Percentiles rank a stretch among this genome's conserved stretches.
Conservation (phyloP, 2,888 invertebrate genomes). For the Steinernema hermaphroditum region DNA sequence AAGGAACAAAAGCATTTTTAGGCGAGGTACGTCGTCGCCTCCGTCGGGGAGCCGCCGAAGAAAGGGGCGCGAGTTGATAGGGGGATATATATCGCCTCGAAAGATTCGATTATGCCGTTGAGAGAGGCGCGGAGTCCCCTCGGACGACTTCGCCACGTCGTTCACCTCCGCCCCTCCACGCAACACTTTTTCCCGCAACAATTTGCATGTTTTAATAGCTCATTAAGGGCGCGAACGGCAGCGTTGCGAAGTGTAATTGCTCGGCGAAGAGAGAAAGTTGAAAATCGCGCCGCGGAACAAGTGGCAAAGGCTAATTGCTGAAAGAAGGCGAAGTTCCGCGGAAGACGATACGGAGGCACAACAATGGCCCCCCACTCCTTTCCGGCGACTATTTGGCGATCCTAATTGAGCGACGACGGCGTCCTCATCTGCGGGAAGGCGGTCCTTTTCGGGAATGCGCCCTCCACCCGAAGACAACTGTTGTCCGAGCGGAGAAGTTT, state of each 20-base stretch:
- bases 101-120: constrained; percentile 27
- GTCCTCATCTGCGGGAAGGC: constrained; percentile 28
- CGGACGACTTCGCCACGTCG: constrained; percentile 8
- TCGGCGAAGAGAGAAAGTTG: not conserved
- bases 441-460: constrained; percentile 16
- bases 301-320: constrained; percentile 23
- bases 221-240: constrained; percentile 16
- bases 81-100: constrained; percentile 30
- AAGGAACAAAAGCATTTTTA: not conserved
- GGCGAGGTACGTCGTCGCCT: not conserved
- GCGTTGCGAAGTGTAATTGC: not conserved
- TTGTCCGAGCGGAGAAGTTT: constrained; percentile 23
- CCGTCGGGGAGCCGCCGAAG: not conserved
- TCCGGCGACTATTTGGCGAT: constrained; percentile 23
- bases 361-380: constrained; percentile 15
- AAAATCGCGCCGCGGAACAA: constrained; percentile 4
- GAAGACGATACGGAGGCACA: not conserved
- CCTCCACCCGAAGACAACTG: constrained; percentile 6
- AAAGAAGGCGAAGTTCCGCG: not conserved
- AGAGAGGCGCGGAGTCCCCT: constrained; percentile 1
- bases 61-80: not conserved
- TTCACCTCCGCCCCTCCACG: constrained; percentile 15
- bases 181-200: constrained; percentile 27
- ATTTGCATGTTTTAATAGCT: constrained; percentile 31
- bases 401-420: constrained; percentile 23